phyloP scores from a whole-genome alignment of 2,888 invertebrate genomes.

The Oxystoma pomonae region DNA sequence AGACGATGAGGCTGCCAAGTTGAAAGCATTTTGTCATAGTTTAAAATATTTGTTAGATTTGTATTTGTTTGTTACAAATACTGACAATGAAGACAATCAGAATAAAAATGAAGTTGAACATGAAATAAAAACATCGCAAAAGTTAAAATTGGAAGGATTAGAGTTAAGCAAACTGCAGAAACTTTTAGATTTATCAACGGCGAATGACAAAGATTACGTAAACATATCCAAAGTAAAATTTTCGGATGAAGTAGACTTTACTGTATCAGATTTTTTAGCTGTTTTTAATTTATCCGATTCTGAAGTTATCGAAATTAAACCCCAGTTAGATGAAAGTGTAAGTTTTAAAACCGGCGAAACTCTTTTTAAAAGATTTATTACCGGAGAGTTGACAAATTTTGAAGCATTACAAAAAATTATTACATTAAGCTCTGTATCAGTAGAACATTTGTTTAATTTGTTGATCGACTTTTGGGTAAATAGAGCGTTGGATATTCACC shows the following conservation, averaged over 20 bases:
- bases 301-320: slow-evolving; percentile 46
- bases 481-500: slow-evolving; percentile 51
- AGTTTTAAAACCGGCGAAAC: slow-evolving; percentile 44
- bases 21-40: slow-evolving; percentile 38
- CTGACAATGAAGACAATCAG: slow-evolving; percentile 28
- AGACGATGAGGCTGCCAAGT: slow-evolving; percentile 4
- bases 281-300: slow-evolving; percentile 48
- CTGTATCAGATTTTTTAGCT: slow-evolving; percentile 54
- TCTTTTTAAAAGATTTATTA: slow-evolving; percentile 38
- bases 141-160: slow-evolving; percentile 48
- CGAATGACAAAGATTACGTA: slow-evolving; percentile 41
- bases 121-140: slow-evolving; percentile 24
- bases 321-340: slow-evolving; percentile 42
- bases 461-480: slow-evolving; percentile 70
- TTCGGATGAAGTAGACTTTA: slow-evolving; percentile 49
- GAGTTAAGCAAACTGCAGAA: slow-evolving; percentile 62
- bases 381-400: slow-evolving; percentile 29
- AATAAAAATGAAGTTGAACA: slow-evolving; percentile 33
- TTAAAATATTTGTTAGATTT: slow-evolving; percentile 37
- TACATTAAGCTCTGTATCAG: slow-evolving; percentile 49
- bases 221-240: slow-evolving; percentile 49
- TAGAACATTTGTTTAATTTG: slow-evolving; percentile 66
- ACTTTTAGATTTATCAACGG: slow-evolving; percentile 55
- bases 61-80: slow-evolving; percentile 30
- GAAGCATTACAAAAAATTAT: slow-evolving; percentile 33